Evolutionary conservation across 2,888 invertebrate species (phyloP), one percentile per base, ranked within the genome.

Genomic region (Eumerus sabulonum): DNA sequence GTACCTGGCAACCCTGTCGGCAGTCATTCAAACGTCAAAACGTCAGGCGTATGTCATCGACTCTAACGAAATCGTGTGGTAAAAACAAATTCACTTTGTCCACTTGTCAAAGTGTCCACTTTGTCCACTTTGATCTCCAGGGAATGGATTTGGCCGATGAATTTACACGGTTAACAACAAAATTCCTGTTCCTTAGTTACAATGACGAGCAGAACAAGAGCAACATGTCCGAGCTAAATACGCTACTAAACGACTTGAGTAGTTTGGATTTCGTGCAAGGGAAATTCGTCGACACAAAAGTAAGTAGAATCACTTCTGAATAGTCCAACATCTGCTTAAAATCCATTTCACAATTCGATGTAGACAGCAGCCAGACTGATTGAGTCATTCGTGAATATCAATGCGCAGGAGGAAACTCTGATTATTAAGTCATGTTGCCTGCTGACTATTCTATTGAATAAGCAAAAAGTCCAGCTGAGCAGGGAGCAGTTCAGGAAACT

Each of bases 181-280:
- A 84, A 66, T 66, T 84, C 45, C 82, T 90, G 81, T 85, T 88
- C 73, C 87, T 87, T 36, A 82, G 83, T 59, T 83, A 67, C 42
- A 82, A 81, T 56, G 88, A 87, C 82, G 64, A 71, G 5, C 57
- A 86, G 45, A 90, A 89, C 85, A 87, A 89, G 82, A 90, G 89
- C 60, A 90, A 90, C 82, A 90, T 90, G 84, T 85, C 86, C 40
- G 88, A 89, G 82, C 88, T 93, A 2, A 91, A 92, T 83, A 86
- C 87, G 45, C 86, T 91, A 13, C 88, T 94, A 53, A 92, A 92
- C 83, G 92, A 93, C 82, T 88, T 94, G 40, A 93, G 93, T 85
- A 89, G 91, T 0, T 87, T 93, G 54, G 92, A 93, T 83, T 93
- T 90, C 84, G 91, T 91, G 84, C 85, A 90, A 67, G 76, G 82